Conservation (phyloP, 2,797 vertebrate species). For the Pseudotriccus pelzelni region DNA sequence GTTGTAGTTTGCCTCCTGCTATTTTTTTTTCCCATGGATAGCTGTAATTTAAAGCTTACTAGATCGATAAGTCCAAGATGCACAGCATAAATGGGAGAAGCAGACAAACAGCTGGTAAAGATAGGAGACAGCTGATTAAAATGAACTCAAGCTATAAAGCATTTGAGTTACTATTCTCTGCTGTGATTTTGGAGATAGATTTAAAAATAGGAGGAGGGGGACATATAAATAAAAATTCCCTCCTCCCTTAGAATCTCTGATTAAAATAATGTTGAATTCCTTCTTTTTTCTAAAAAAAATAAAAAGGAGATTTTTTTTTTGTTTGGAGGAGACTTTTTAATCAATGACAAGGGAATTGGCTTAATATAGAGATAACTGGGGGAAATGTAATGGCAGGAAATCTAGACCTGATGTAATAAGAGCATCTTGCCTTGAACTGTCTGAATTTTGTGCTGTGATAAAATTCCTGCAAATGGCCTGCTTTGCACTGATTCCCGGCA, state of each 20-base stretch:
- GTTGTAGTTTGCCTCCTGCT: background rate
- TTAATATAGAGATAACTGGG: background rate
- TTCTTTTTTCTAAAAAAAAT: background rate
- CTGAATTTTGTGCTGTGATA: background rate
- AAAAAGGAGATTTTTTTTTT: background rate
- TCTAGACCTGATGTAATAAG: background rate
- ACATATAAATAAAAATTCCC: background rate
- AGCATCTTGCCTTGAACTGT: background rate
- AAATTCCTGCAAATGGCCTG: background rate
- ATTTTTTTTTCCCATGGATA: background rate
- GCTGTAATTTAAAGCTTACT: constrained; percentile 53
- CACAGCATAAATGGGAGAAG: constrained; percentile 2
- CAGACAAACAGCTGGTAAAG: constrained; percentile 24
- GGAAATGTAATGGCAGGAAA: background rate
- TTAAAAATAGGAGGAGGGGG: background rate
- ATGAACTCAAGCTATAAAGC: constrained; percentile 16
- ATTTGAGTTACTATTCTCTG: background rate
- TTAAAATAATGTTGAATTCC: background rate
- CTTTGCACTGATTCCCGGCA: background rate
- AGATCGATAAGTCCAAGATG: constrained; percentile 23
- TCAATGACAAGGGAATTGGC: background rate
- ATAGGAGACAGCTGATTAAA: constrained; percentile 14
- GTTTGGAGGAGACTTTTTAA: background rate
- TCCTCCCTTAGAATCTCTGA: background rate
- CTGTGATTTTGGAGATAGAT: background rate